These are phyloP conservation scores for Zonitis immaculata DNA, from an alignment of 2,888 invertebrate genomes.

Conservation along the genomic window DNA sequence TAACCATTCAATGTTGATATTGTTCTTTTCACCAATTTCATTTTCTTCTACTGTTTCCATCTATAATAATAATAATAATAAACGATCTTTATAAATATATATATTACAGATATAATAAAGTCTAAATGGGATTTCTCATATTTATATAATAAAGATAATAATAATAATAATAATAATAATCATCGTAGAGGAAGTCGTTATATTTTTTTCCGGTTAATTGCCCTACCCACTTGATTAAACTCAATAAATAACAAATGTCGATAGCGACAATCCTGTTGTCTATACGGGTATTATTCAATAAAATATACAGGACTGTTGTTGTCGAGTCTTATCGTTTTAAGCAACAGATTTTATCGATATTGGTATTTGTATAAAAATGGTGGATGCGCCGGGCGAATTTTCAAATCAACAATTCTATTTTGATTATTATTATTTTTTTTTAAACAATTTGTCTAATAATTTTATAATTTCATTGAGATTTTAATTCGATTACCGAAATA, in stretches of 20 bases:
- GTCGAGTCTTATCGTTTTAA: too few species aligned
- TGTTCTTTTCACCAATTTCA: background rate
- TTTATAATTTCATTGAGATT: too few species aligned
- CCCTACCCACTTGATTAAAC: conserved; percentile 4
- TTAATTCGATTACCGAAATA: too few species aligned
- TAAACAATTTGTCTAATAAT: too few species aligned
- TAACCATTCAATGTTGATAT: background rate
- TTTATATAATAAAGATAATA: background rate
- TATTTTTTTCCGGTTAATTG: background rate
- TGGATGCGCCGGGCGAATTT: background rate
- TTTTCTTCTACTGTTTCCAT: background rate
- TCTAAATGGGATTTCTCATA: too few species aligned
- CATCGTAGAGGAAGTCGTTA: background rate
- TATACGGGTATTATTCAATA: conserved; percentile 25
- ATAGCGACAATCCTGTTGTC: conserved; percentile 18
- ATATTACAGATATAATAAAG: too few species aligned
- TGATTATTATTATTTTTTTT: too few species aligned
- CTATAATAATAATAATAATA: background rate
- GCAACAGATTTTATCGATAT: too few species aligned
- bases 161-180: background rate
- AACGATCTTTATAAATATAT: too few species aligned
- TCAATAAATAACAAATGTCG: conserved; percentile 4
- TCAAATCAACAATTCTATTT: background rate
- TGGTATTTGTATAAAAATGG: background rate
- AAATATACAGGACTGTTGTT: too few species aligned